Base-by-base conservation (phyloP, 1,140 invertebrate genomes). In the Drosophila ohnishii region DNA sequence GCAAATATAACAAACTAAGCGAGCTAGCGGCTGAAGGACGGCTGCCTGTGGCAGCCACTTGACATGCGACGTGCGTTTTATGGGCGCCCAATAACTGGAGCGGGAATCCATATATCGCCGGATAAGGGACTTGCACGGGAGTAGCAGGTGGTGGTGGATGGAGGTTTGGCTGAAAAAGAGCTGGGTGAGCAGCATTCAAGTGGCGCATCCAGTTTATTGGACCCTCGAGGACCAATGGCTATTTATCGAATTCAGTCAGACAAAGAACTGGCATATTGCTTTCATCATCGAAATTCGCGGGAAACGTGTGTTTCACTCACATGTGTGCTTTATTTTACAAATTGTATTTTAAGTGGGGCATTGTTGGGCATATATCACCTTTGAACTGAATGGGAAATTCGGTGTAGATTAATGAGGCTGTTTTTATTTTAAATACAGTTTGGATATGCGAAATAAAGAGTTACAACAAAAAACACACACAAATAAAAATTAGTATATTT, bases 11-110 rank as follows among this genome's bases (percentile, higher is more conserved):
- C 57, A 76, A 77, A 77, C 74, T 62, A 69, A 76, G 63, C 63
- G 56, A 55, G 50, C 37, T 32, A 51, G 8, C 50, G 35, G 44
- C 55, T 50, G 37, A 56, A 75, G 37, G 40, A 35, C 55, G 56
- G 35, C 55, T 66, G 73, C 40, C 61, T 28, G 44, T 73, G 73
- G 56, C 57, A 60, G 42, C 57, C 74, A 77, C 75, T 77, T 77
- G 73, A 77, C 58, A 70, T 77, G 75, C 73, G 75, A 61, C 65
- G 57, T 77, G 75, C 75, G 75, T 77, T 77, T 77, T 77, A 77
- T 77, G 56, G 56, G 53, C 35, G 16, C 30, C 50, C 47, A 69
- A 48, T 48, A 32, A 19, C 10, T 14, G 60, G 7, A 48, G 13
- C 11, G 48, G 16, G 48, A 7, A 19, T 34, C 25, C 45, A 50